Percentiles rank a stretch among this genome's conserved stretches.
These are phyloP conservation scores for Coelopa frigida DNA, from an alignment of 1,140 invertebrate species.

Conservation along the genomic window DNA sequence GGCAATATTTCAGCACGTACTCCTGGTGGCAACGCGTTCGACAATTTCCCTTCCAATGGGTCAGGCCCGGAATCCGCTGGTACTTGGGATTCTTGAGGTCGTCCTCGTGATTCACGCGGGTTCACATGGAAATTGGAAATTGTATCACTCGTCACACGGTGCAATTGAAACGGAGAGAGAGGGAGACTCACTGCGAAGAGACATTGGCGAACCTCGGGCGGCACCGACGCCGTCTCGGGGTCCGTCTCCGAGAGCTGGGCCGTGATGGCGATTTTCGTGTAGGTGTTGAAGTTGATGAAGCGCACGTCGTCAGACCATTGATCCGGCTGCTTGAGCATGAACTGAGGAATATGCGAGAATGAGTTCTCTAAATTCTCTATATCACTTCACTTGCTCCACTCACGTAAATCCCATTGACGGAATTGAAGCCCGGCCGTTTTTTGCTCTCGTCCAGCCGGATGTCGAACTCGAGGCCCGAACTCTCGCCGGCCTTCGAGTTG, in stretches of 20 bases:
- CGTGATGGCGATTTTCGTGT: constrained; percentile 21
- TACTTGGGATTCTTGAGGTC: constrained; percentile 22
- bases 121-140: not conserved
- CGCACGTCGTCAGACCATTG: constrained; percentile 27
- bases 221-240: constrained; percentile 14
- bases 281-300: constrained; percentile 17
- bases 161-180: not conserved
- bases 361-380: not conserved
- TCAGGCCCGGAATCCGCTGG: constrained; percentile 28
- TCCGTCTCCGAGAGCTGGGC: constrained; percentile 22
- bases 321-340: constrained; percentile 32
- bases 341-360: not conserved
- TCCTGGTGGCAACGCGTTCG: constrained; percentile 34
- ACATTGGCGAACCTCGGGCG: constrained; percentile 18
- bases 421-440: not conserved
- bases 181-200: constrained; percentile 19
- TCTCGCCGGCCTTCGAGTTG: constrained; percentile 22
- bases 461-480: constrained; percentile 22
- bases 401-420: constrained; percentile 18
- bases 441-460: constrained; percentile 19
- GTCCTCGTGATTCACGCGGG: constrained; percentile 11
- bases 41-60: constrained; percentile 34
- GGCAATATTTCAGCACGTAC: constrained; percentile 23
- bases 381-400: not conserved
- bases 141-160: too few species aligned